These are phyloP conservation scores for Azemiops feae DNA, from an alignment of 2,113 vertebrate genomes.

Conservation along the genomic window DNA sequence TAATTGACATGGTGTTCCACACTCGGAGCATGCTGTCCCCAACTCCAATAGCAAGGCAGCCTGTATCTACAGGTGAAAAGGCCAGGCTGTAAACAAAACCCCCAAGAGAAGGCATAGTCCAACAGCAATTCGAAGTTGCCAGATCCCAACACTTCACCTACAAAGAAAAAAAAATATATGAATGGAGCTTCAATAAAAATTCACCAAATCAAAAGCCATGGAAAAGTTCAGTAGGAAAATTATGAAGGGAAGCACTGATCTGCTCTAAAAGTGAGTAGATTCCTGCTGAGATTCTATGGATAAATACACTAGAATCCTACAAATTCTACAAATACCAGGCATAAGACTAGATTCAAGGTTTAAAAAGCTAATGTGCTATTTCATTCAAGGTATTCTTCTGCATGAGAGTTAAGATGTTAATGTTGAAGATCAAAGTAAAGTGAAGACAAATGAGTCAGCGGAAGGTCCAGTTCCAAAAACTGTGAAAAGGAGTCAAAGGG, in stretches of 20 bases:
- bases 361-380: neutral
- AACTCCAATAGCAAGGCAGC: conserved; percentile 86
- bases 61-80: conserved; percentile 87
- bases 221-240: neutral
- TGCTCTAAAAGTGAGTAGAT: neutral
- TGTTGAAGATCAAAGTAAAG: neutral
- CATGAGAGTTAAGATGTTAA: neutral
- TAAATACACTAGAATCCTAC: neutral
- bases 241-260: neutral
- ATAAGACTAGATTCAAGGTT: neutral
- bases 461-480: neutral
- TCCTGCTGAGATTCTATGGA: neutral
- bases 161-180: conserved; percentile 20
- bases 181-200: neutral
- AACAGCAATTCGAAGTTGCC: conserved; percentile 82
- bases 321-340: neutral
- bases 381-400: neutral
- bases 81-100: conserved; percentile 87
- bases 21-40: conserved; percentile 93
- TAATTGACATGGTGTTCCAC: conserved; percentile 88
- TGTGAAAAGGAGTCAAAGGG: neutral
- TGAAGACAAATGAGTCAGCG: neutral
- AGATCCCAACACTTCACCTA: conserved; percentile 97
- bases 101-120: conserved; percentile 91
- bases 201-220: neutral